Conservation (phyloP, 2,888 invertebrate genomes). For the Ypsolopha scabrella region DNA sequence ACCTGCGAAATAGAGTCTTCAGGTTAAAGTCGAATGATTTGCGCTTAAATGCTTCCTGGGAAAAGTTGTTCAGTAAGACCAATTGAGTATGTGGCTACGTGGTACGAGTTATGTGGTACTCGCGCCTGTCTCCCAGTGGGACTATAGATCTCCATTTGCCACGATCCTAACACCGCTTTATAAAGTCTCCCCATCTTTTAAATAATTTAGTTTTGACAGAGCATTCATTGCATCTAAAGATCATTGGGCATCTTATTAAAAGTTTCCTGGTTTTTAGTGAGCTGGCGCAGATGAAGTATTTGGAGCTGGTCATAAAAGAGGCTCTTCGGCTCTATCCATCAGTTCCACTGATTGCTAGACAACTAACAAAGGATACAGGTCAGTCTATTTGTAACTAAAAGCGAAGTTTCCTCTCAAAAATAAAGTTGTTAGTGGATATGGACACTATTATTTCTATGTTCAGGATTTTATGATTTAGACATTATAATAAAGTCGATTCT, state of each 20-base stretch:
- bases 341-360: conserved; percentile 57
- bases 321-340: conserved; percentile 62
- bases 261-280: conserved; percentile 30
- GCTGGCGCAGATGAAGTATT: conserved; percentile 62
- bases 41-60: no score
- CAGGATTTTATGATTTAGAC: no score
- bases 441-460: no score
- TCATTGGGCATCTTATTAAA: conserved; percentile 6
- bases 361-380: conserved; percentile 42
- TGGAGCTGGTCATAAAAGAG: conserved; percentile 66
- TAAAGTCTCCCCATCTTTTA: neutral
- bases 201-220: neutral
- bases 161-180: neutral
- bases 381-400: conserved; percentile 14
- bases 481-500: no score
- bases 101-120: no score
- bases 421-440: neutral
- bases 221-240: neutral
- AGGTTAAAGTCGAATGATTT: no score
- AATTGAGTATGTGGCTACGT: no score
- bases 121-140: no score
- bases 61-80: no score
- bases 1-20: no score
- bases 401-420: neutral
- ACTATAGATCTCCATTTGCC: no score